Base-by-base conservation (phyloP, 2,113 vertebrate species). In the Siphamia tubifer region DNA sequence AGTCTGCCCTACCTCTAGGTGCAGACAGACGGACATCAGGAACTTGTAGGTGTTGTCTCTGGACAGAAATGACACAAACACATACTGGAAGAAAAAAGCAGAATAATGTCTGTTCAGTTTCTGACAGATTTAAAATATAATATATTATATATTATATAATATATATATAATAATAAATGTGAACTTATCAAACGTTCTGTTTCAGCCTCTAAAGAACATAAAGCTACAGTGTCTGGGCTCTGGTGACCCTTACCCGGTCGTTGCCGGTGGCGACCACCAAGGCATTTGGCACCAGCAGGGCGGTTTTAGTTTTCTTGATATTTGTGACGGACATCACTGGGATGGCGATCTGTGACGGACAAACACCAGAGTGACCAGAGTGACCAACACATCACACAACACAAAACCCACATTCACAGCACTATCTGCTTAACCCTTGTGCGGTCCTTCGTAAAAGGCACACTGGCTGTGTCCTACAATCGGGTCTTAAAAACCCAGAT, bases 221-320 rank as follows among this genome's bases (percentile, higher is more conserved):
- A 20, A 28, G n/a, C 12, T 36, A 17, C 5, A n/a, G 11, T 5
- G 6, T 16, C 9, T 17, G 6, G 8, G 2, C 1, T 10, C 16
- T 21, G 8, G 15, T 21, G 10, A 9, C 6, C 4, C 79, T 70
- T 84, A 98, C 97, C 84, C 93, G 90, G 25, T 98, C 96, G 16
- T 91, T 94, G 6, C 90, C 81, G 0, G 96, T 97, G 0, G 95
- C 84, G 56, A 98, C 92, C 60, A 96, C 92, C 61, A 98, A 79
- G 30, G 97, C 96, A 52, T 98, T 98, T 89, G 97, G 97, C 92
- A 98, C 92, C 77, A 98, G 86, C 63, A 97, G 94, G 23, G 95
- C 97, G 13, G 97, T 98, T 89, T 96, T 98, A 17, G 95, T 98
- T 91, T 98, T 98, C 91, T 98, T 98, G 84, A 99, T 82, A 48